Percentiles rank a stretch among this genome's conserved stretches.
These are phyloP conservation scores for Enteromius argenteus DNA, from an alignment of 2,797 vertebrate genomes.

Conservation along the genomic window DNA sequence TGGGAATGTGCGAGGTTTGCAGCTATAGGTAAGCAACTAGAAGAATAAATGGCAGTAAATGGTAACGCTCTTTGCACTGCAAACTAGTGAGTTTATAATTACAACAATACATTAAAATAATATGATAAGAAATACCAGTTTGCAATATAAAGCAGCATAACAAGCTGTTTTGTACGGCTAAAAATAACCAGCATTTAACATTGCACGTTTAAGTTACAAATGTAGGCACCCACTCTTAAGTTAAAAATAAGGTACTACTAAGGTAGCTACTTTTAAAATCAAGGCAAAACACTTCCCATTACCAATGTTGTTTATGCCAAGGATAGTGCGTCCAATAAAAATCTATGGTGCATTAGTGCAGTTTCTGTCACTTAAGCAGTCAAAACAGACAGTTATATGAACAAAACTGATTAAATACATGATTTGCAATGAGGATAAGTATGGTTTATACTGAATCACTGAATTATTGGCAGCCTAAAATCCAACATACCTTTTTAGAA, in stretches of 20 bases:
- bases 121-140: not conserved
- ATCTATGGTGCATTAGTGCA: not conserved
- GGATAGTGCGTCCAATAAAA: not conserved
- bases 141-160: not conserved
- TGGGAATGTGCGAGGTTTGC: not conserved
- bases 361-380: not conserved
- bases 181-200: not conserved
- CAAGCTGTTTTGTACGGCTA: not conserved
- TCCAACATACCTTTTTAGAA: not conserved
- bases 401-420: not conserved
- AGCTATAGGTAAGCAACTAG: not conserved
- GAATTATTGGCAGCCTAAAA: not conserved
- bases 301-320: not conserved
- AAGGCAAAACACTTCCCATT: not conserved
- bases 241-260: not conserved
- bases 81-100: not conserved
- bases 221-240: not conserved
- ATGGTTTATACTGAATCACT: not conserved
- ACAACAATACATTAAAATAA: not conserved
- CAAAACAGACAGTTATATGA: not conserved
- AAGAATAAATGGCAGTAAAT: not conserved
- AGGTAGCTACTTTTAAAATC: not conserved
- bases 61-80: not conserved
- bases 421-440: not conserved
- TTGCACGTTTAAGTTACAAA: not conserved